phyloP scores from a whole-genome alignment of 2,888 invertebrate species.

The Ptychoptera contaminata region DNA sequence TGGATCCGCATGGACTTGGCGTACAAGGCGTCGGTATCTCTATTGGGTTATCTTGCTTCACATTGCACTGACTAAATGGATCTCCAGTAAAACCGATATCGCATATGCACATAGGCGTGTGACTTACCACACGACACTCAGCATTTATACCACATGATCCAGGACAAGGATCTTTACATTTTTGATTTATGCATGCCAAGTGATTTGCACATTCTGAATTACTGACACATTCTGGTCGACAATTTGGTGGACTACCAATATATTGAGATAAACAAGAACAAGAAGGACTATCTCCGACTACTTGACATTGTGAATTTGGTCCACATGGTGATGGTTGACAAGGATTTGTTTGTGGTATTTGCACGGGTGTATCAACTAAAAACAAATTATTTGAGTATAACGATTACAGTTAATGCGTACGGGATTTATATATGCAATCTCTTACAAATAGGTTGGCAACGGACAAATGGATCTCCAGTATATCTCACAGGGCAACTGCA shows the following conservation, averaged over 20 bases:
- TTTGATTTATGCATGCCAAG: conserved; percentile 39
- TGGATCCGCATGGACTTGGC: conserved; percentile 60
- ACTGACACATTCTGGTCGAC: conserved; percentile 46
- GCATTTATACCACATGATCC: conserved; percentile 44
- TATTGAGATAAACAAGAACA: conserved; percentile 43
- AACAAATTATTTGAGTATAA: neutral
- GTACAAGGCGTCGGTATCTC: conserved; percentile 39
- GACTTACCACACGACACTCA: conserved; percentile 37
- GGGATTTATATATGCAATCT: conserved; percentile 5
- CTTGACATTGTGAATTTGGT: conserved; percentile 48
- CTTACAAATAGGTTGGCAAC: conserved; percentile 39
- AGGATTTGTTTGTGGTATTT: conserved; percentile 29
- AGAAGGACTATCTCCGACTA: conserved; percentile 28
- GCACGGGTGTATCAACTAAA: conserved; percentile 17
- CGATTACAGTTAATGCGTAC: neutral
- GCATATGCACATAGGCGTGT: conserved; percentile 49
- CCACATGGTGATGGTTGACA: conserved; percentile 56
- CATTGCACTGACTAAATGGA: conserved; percentile 44
- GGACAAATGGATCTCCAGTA: conserved; percentile 57
- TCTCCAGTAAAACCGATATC: conserved; percentile 39
- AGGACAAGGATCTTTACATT: conserved; percentile 42
- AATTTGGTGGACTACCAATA: conserved; percentile 46
- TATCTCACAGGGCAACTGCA: conserved; percentile 48
- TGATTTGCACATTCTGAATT: conserved; percentile 43
- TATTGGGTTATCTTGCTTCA: conserved; percentile 16